A percentile compares a stretch with the other conserved stretches of the same genome.
These are phyloP conservation scores for Zaprionus ghesquierei DNA, from an alignment of 1,140 invertebrate genomes.

Conservation along the genomic window DNA sequence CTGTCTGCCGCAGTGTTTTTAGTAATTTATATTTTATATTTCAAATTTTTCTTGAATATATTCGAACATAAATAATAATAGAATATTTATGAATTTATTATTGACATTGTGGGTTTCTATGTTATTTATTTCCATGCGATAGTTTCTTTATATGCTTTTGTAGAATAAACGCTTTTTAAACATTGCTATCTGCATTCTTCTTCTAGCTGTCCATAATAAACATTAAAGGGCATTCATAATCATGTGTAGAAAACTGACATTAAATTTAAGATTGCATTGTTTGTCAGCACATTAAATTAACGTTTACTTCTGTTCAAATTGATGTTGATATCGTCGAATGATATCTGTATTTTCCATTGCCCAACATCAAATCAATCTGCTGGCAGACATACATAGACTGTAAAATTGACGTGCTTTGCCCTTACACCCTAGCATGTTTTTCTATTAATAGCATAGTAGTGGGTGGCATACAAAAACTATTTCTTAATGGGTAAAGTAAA, in stretches of 20 bases:
- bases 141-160: too few species aligned
- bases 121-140: too few species aligned
- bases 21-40: background rate
- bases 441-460: background rate
- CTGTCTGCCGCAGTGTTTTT: background rate
- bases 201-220: too few species aligned
- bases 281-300: background rate
- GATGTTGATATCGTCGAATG: background rate
- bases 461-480: too few species aligned
- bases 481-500: too few species aligned
- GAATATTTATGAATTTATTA: background rate
- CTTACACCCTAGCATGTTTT: background rate
- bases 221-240: too few species aligned
- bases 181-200: too few species aligned
- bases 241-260: too few species aligned
- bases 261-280: background rate
- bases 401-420: conserved; percentile 4
- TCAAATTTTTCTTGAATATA: background rate
- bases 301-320: background rate
- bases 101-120: too few species aligned
- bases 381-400: background rate
- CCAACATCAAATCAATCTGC: conserved; percentile 19
- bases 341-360: background rate
- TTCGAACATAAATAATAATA: background rate
- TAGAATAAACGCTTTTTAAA: too few species aligned